Evolutionary conservation across 2,113 vertebrate genomes (phyloP), one percentile per base, ranked within the genome.

Genomic region (Scatophagus argus): DNA sequence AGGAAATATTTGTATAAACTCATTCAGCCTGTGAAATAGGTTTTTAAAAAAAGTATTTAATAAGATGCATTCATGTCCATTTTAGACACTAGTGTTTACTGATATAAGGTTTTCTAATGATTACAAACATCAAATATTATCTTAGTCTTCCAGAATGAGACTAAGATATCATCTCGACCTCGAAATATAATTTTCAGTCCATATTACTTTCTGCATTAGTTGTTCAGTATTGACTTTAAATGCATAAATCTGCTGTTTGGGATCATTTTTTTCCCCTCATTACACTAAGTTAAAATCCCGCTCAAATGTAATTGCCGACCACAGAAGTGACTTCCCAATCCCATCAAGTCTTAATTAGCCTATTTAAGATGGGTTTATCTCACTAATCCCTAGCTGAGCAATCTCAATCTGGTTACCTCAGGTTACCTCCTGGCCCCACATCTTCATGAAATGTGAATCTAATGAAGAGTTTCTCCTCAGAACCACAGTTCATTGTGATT

Each of bases 331-430:
- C 84, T 91, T 89, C 80, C 84, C 84, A 94, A 94, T 94, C 92
- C 85, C 82, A 94, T 92, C 89, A 92, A 83, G 83, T 89, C 88
- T 91, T 91, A 93, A 92, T 94, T 90, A 89, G 88, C 68, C 83
- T 79, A n/a, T 87, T 88, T 91, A 91, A 86, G 71, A 90, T 88
- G 93, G 88, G 80, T 91, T 94, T 91, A 91, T 88, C 73, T 72
- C 19, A 49, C 74, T 92, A 92, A 94, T 92, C 92, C 81, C 64
- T 70, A 58, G 65, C 49, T 86, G 77, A 87, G 85, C 89, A 87
- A 82, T 86, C 82, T 62, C 76, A 87, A 77, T 89, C 83, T 81
- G 88, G 88, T 92, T 92, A 92, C 90, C 84, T 91, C 59, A 60
- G 55, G 51, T 91, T 77, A 88, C 88, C 83, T 88, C 64, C 65